Percentiles rank a stretch among this genome's conserved stretches.
Evolutionary conservation across 1,140 invertebrate genomes (phyloP).

Genomic region (Helicoverpa armigera): DNA sequence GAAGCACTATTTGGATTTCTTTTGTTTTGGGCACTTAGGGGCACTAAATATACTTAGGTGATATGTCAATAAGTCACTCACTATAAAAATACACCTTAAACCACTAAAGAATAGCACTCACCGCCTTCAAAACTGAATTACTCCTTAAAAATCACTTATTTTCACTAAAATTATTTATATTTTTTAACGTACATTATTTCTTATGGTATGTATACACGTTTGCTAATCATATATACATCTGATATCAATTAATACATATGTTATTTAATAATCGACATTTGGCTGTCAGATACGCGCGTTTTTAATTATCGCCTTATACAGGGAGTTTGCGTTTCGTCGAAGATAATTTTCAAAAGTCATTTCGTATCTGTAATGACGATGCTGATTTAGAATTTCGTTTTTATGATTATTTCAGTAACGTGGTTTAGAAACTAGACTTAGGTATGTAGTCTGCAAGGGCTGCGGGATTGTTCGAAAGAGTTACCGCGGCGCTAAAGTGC

Average conservation of each 20-base stretch:
- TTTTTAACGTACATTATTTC: neutral
- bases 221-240: neutral
- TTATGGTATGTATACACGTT: neutral
- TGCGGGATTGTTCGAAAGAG: too few species aligned
- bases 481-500: too few species aligned
- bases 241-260: slow-evolving; percentile 1
- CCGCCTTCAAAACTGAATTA: neutral
- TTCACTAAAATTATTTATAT: neutral
- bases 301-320: neutral
- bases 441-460: too few species aligned
- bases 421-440: too few species aligned
- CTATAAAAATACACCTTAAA: neutral
- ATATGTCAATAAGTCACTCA: too few species aligned
- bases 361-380: too few species aligned
- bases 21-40: neutral
- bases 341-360: neutral
- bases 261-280: neutral
- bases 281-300: neutral
- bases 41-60: too few species aligned
- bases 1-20: neutral
- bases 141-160: neutral
- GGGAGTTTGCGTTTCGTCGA: neutral
- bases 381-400: too few species aligned
- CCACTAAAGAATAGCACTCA: neutral
- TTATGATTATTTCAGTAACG: too few species aligned